Evolutionary conservation across 1,140 invertebrate genomes (phyloP).

Genomic region (Drosophila kepulauana): DNA sequence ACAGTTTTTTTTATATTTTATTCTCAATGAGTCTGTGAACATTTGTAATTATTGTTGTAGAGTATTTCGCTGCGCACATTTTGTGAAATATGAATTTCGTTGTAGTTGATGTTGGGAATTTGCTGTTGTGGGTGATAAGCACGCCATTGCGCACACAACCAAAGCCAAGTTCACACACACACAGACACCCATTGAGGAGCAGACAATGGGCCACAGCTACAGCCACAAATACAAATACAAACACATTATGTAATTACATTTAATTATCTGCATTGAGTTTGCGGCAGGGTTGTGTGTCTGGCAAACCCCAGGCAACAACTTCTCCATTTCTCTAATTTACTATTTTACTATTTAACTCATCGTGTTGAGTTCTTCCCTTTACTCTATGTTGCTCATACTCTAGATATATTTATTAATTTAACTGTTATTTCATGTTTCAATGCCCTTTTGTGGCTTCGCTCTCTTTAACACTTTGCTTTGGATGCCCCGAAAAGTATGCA

Average conservation of each 20-base stretch:
- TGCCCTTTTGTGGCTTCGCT: constrained; percentile 24
- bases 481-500: constrained; percentile 53
- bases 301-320: constrained; percentile 13
- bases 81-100: neutral
- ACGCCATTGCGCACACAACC: constrained; percentile 53
- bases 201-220: constrained; percentile 6
- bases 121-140: constrained; percentile 39
- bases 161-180: constrained; percentile 26
- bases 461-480: constrained; percentile 26
- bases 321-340: constrained; percentile 13
- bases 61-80: constrained; percentile 4
- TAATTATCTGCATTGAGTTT: constrained; percentile 81
- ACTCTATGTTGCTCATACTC: neutral
- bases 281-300: constrained; percentile 38
- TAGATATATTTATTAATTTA: constrained; percentile 68
- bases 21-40: neutral
- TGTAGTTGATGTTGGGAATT: neutral
- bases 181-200: neutral
- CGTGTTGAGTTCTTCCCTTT: too few relatives aligned
- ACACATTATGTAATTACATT: constrained; percentile 78
- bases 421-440: constrained; percentile 32
- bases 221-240: constrained; percentile 44
- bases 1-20: neutral
- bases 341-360: neutral
- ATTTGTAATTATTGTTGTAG: neutral